Evolutionary conservation across 2,113 vertebrate genomes (phyloP).

Genomic region (Pelecanoides urinatrix): DNA sequence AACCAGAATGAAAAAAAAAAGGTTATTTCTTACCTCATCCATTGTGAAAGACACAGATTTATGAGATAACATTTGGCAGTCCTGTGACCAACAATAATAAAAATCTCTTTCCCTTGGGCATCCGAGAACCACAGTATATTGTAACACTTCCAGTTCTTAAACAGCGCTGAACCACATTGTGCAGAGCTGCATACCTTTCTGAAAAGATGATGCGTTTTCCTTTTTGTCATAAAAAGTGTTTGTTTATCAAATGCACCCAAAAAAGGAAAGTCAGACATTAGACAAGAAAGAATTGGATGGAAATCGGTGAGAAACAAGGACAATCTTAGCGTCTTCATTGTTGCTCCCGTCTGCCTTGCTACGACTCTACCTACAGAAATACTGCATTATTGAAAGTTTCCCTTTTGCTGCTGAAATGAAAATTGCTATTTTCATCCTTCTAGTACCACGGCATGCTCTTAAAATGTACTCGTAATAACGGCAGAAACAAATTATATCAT

Average conservation of each 20-base stretch:
- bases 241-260: background rate
- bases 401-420: background rate
- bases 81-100: slow-evolving; percentile 21
- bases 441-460: background rate
- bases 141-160: slow-evolving; percentile 16
- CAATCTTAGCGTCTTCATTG: background rate
- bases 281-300: background rate
- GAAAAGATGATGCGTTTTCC: background rate
- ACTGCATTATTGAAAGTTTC: background rate
- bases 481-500: background rate
- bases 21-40: slow-evolving; percentile 42
- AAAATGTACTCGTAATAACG: background rate
- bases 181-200: background rate
- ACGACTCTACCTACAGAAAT: background rate
- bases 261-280: background rate
- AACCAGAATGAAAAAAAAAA: background rate
- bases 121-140: slow-evolving; percentile 12
- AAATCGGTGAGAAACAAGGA: background rate
- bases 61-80: slow-evolving; percentile 10
- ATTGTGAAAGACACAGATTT: slow-evolving; percentile 32
- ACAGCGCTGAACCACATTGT: background rate
- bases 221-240: background rate
- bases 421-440: background rate
- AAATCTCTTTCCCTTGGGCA: slow-evolving; percentile 45
- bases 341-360: background rate